Evolutionary conservation across 92 coral and sea anemone genomes (phyloP), one percentile per base, ranked within the genome.

Genomic region (Phymanthus crucifer): DNA sequence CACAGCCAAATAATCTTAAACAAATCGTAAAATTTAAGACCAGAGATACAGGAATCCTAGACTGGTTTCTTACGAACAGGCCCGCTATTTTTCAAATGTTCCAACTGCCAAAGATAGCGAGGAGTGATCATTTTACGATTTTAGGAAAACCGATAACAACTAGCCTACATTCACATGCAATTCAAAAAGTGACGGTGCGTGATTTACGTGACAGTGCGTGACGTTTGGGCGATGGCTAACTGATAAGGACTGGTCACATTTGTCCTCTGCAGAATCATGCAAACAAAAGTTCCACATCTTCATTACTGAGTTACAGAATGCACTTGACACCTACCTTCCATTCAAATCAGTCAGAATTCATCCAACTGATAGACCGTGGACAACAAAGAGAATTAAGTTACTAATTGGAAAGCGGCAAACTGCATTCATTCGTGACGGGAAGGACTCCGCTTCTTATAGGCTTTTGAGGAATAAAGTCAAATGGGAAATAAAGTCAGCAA

Each of bases 401-500:
- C 3, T 0, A 46, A 75, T 75, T 1, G 0, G 45, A 1, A 75
- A 75, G 21, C 68, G 79, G 0, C 79, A 75, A 31, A 50, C 67
- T 0, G 70, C 79, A 3, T 27, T 75, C 31, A 0, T 72, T 4
- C 36, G 43, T 3, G 79, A 86, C 29, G 85, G 84, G 50, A 86
- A 86, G 70, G 57, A 83, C 73, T 89, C 86, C 12, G n/a, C 33
- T 17, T 79, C 71, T 33, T 89, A 85, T 80, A 74, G 67, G 54
- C 71, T 17, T 35, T 89, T 87, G 90, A 38, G 86, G 56, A 86
- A 89, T 45, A 89, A 89, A 52, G 83, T 78, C 7, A 87, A 89
- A 27, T 26, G 85, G 13, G 88, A 52, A 16, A 79, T 83, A 54
- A 82, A 64, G 57, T 16, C 85, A 12, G 90, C 83, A 29, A 89